phyloP scores from a whole-genome alignment of 2,888 invertebrate genomes.

The Junonia oenone region DNA sequence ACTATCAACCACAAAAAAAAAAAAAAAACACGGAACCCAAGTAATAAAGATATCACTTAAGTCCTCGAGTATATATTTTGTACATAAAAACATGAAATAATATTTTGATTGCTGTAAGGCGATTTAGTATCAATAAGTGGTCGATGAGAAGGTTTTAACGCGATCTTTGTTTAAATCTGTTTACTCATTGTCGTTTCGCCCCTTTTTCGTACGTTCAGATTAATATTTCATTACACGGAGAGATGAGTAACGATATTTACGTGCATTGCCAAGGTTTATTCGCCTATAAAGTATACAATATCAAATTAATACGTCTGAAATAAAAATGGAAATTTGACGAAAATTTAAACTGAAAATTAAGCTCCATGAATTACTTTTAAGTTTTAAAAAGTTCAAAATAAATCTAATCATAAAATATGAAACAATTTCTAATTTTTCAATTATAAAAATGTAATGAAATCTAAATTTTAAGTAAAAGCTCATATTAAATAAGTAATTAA shows the following conservation, averaged over 20 bases:
- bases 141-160: slow-evolving; percentile 27
- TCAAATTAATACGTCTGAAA: background rate
- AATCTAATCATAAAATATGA: too few relatives aligned
- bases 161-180: slow-evolving; percentile 31
- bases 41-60: slow-evolving; percentile 1
- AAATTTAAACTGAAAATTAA: background rate
- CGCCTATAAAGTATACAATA: background rate
- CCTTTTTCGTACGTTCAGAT: slow-evolving; percentile 7
- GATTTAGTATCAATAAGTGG: slow-evolving; percentile 26
- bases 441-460: too few relatives aligned
- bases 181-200: slow-evolving; percentile 22
- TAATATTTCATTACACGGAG: slow-evolving; percentile 8
- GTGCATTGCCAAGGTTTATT: background rate
- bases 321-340: background rate
- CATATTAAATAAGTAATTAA: too few relatives aligned
- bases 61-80: background rate
- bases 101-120: slow-evolving; percentile 13
- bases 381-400: too few relatives aligned
- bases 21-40: slow-evolving; percentile 2
- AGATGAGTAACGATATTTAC: slow-evolving; percentile 4
- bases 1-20: too few relatives aligned
- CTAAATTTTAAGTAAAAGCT: too few relatives aligned
- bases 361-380: too few relatives aligned
- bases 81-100: slow-evolving; percentile 11
- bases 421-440: too few relatives aligned